Evolutionary conservation across 2,113 vertebrate genomes (phyloP).

Genomic region (Thamnophis sirtalis): DNA sequence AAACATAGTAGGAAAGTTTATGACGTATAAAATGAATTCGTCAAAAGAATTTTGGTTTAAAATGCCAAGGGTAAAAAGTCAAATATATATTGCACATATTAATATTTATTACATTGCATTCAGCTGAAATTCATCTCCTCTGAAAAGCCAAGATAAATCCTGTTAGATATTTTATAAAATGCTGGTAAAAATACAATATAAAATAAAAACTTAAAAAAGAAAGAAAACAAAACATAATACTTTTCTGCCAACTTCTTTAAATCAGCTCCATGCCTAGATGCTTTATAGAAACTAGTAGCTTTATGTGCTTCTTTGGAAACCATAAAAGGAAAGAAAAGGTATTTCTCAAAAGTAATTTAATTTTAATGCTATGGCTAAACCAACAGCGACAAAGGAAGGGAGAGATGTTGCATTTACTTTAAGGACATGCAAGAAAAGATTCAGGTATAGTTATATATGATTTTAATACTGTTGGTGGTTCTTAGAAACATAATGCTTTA

Average conservation of each 20-base stretch:
- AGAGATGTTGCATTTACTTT: background rate
- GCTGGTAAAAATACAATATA: constrained; percentile 36
- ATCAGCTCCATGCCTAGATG: constrained; percentile 71
- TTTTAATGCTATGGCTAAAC: background rate
- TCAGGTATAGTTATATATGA: background rate
- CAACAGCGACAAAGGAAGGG: background rate
- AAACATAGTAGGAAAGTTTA: constrained; percentile 74
- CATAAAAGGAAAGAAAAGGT: constrained; percentile 71
- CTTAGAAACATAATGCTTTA: background rate
- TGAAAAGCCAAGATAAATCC: constrained; percentile 95
- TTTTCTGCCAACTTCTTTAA: constrained; percentile 69
- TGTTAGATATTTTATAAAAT: constrained; percentile 83
- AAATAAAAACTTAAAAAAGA: background rate
- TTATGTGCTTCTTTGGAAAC: constrained; percentile 65
- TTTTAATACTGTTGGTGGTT: background rate
- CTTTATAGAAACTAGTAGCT: constrained; percentile 72
- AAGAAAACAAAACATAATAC: constrained; percentile 55
- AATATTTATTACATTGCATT: constrained; percentile 91
- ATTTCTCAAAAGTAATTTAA: constrained; percentile 73
- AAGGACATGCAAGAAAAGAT: background rate
- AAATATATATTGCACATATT: constrained; percentile 88
- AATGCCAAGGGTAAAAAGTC: constrained; percentile 93
- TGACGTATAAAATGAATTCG: constrained; percentile 75
- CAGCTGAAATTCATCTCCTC: constrained; percentile 90
- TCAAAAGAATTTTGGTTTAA: constrained; percentile 79